Base-by-base conservation (phyloP, 2,888 invertebrate genomes). In the Protophormia terraenovae region DNA sequence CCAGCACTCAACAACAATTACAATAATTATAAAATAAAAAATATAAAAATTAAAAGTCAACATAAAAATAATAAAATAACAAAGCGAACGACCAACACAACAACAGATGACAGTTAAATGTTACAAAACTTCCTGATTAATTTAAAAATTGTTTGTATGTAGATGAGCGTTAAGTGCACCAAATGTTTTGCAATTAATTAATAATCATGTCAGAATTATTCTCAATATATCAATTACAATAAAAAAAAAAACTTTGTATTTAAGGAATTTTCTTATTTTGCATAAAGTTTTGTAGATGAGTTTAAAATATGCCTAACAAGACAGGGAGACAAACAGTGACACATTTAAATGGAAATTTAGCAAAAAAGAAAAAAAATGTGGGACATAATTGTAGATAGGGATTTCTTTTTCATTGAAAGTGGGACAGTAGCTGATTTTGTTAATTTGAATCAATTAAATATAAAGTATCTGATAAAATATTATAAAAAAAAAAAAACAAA, bases 131-230 rank as follows among this genome's bases (percentile, higher is more conserved):
- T 78, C 77, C 77, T 78, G 69, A 78, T 69, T 60, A 12, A 67
- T 77, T 47, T 67, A 7, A 38, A 38, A 24, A 50, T 32, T n/a
- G n/a, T n/a, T n/a, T n/a, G n/a, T n/a, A 22, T 58, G 22, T 32
- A 5, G 24, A 38, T 14, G 29, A 4, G 29, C 12, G 6, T 4
- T 7, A 19, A 55, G 53, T 64, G 53, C 27, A 14, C 10, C n/a
- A 62, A 55, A 75, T 32, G 22, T 35, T 27, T 14, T 35, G 0
- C 45, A 67, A 69, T 38, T 69, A 35, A 78, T 78, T 69, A 58
- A 58, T 55, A 78, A 69, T 69, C 77, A 58, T 45, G 45, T 45
- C 77, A 77, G 77, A 45, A 67, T 58, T 67, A 67, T 77, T 78
- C 67, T 60, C 19, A 35, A 78, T 58, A 38, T 38, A 35, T 60